Base-by-base conservation (phyloP, 2,113 vertebrate species). In the Xiphophorus couchianus region DNA sequence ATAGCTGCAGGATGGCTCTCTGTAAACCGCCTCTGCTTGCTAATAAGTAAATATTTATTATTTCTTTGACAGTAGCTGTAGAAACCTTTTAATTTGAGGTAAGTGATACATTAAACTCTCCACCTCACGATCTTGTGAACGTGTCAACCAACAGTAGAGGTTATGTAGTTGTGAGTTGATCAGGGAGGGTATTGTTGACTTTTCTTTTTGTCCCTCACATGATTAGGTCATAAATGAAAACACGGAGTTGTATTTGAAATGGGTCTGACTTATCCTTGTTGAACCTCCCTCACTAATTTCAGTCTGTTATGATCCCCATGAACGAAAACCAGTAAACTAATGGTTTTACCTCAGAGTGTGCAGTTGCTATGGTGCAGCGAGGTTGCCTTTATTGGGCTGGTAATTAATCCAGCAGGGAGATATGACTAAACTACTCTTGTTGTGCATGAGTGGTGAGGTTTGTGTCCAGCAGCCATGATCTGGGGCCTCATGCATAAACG, bases 391-490 rank as follows among this genome's bases (percentile, higher is more conserved):
- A 28, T 22, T 58, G 12, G 37, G 71, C 42, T 15, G 39, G 13
- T 69, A 72, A 82, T 76, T 74, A 19, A 42, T 25, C 30, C 74
- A 22, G 4, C 31, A 9, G 67, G 63, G 10, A 3, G 79, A 84
- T 7, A 54, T 62, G 35, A 74, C 29, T 35, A 37, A 33, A 14
- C 11, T 22, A 8, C 9, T 37, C 48, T 14, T 51, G 44, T 48
- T 48, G 14, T 48, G 44, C 5, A 17, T 14, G 5, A 48, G 5
- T 48, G 31, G 5, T 33, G 44, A 48, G 15, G 48, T 51, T 51
- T 51, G 14, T 4, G 5, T 5, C 44, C 11, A 13, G 13, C 13
- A 3, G 39, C 2, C 39, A 14, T 42, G 3, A 14, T 33, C 31
- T 33, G 31, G 31, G 31, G 31, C 31, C 31, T 31, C 31, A 31